Conservation (phyloP, 1,140 invertebrate species). For the Aradophagus sp. region DNA sequence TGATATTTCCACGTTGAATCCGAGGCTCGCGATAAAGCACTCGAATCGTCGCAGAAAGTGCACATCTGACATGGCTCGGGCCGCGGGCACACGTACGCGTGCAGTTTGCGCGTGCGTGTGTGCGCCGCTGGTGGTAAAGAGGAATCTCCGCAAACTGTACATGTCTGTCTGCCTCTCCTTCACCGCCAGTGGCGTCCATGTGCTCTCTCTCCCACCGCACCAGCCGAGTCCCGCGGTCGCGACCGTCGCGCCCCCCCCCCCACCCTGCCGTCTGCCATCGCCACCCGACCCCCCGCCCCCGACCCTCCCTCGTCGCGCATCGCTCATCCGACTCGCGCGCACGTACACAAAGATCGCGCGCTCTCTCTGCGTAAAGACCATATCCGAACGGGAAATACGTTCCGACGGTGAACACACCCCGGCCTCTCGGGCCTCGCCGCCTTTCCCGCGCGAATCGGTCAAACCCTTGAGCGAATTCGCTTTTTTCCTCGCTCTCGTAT, state of each 20-base stretch:
- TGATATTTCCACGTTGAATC: conserved; percentile 33
- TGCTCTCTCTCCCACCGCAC: conserved; percentile 59
- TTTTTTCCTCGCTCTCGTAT: no score
- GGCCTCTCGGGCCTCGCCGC: no score
- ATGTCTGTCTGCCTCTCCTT: conserved; percentile 60
- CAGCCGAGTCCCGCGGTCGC: conserved; percentile 63
- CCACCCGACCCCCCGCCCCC: conserved; percentile 50
- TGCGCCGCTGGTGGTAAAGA: conserved; percentile 56
- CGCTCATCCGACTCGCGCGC: conserved; percentile 37
- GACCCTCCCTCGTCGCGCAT: conserved; percentile 47
- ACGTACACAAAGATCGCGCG: conserved; percentile 7
- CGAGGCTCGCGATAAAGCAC: conserved; percentile 24
- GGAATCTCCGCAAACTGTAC: conserved; percentile 61
- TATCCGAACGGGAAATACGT: conserved; percentile 20
- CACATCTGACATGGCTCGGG: conserved; percentile 29
- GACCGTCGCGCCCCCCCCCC: conserved; percentile 60
- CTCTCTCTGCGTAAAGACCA: conserved; percentile 5
- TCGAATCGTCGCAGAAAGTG: conserved; percentile 20
- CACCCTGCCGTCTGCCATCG: conserved; percentile 64
- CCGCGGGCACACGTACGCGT: conserved; percentile 20
- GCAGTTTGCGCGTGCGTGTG: conserved; percentile 17
- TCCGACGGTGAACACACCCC: background rate
- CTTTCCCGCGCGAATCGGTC: no score
- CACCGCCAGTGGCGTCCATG: conserved; percentile 45
- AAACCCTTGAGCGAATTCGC: no score